Evolutionary conservation across 2,888 invertebrate genomes (phyloP).

Genomic region (Dynastes grantii): DNA sequence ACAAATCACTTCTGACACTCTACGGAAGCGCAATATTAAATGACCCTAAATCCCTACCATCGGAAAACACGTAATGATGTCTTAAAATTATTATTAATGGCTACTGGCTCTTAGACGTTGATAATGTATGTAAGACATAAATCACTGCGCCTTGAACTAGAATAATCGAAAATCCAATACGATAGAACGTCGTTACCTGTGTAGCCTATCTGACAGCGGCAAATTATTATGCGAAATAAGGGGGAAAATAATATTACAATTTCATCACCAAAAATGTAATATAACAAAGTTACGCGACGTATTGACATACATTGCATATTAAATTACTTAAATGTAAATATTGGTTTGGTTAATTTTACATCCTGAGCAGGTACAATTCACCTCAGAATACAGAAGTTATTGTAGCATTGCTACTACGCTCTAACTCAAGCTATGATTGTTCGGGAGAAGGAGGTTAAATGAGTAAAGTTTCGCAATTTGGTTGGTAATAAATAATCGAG

Average conservation of each 20-base stretch:
- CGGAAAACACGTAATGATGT: constrained; percentile 9
- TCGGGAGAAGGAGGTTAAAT: constrained; percentile 12
- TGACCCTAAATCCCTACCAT: not conserved
- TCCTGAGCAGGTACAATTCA: no score
- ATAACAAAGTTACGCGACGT: no score
- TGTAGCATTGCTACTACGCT: no score
- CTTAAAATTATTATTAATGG: constrained; percentile 38
- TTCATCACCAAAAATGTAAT: no score
- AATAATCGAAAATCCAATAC: constrained; percentile 20
- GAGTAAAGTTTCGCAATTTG: constrained; percentile 33
- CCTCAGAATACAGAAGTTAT: no score
- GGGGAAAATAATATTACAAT: not conserved
- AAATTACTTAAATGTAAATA: no score
- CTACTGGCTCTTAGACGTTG: constrained; percentile 19
- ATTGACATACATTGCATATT: no score
- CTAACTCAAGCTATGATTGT: not conserved
- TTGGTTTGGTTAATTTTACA: no score
- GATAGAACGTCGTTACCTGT: not conserved
- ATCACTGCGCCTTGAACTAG: constrained; percentile 26
- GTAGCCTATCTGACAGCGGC: not conserved
- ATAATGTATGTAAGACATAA: constrained; percentile 20
- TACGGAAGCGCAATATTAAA: constrained; percentile 19
- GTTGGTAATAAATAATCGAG: constrained; percentile 32
- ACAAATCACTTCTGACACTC: constrained; percentile 19
- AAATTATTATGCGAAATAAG: not conserved